Evolutionary conservation across 2,113 vertebrate species (phyloP).

Genomic region (Tapirus terrestris): DNA sequence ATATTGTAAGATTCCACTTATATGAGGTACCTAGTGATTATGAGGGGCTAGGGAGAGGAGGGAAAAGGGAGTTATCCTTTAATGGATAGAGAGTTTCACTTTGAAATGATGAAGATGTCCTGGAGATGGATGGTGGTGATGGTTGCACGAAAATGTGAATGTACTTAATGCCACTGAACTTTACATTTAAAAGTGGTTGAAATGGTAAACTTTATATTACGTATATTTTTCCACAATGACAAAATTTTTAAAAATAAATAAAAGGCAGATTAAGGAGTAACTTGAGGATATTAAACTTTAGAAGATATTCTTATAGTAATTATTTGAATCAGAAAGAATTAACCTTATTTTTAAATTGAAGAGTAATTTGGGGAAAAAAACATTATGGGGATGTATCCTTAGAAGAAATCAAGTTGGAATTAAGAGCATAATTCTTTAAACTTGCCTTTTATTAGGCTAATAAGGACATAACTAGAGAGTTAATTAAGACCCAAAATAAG

Average conservation of each 20-base stretch:
- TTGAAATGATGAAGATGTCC: neutral
- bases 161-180: neutral
- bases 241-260: neutral
- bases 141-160: neutral
- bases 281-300: neutral
- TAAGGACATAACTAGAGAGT: neutral
- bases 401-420: neutral
- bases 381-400: neutral
- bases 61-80: neutral
- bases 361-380: neutral
- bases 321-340: neutral
- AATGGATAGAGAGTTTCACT: neutral
- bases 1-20: neutral
- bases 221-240: neutral
- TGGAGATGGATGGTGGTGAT: neutral
- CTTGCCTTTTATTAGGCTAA: neutral
- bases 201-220: neutral
- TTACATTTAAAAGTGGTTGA: neutral
- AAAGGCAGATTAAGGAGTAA: neutral
- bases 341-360: neutral
- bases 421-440: neutral
- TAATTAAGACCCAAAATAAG: slow-evolving; percentile 17
- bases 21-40: neutral
- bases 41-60: fast-evolving
- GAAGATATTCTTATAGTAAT: neutral